Conservation (phyloP, 2,797 vertebrate genomes). For the Ara ararauna region DNA sequence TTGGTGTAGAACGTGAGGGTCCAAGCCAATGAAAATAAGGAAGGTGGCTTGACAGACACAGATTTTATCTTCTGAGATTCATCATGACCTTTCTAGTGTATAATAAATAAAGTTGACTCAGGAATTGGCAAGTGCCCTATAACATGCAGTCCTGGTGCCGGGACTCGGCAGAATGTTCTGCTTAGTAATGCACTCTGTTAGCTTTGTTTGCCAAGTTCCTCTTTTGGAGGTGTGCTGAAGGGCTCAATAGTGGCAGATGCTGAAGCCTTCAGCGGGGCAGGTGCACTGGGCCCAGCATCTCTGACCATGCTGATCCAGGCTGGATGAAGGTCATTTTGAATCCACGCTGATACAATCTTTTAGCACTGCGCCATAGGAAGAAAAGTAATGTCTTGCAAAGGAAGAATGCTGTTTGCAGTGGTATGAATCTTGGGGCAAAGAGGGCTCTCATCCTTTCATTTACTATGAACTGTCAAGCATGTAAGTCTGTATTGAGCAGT, state of each 20-base stretch:
- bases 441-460: neutral
- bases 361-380: neutral
- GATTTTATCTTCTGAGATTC: conserved; percentile 73
- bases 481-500: neutral
- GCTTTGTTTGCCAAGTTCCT: conserved; percentile 58
- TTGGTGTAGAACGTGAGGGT: conserved; percentile 57
- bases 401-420: neutral
- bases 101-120: conserved; percentile 71
- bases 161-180: conserved; percentile 70
- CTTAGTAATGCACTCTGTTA: conserved; percentile 57
- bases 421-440: neutral
- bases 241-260: conserved; percentile 38
- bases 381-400: neutral
- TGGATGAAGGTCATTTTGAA: neutral
- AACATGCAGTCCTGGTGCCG: conserved; percentile 60
- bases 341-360: neutral
- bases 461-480: neutral
- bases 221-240: conserved; percentile 47
- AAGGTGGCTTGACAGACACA: conserved; percentile 71
- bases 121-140: conserved; percentile 70
- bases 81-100: conserved; percentile 59
- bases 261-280: conserved; percentile 34
- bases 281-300: neutral
- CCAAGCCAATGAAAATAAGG: conserved; percentile 72
- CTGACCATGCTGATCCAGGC: neutral